Percentiles rank a stretch among this genome's conserved stretches.
These are phyloP conservation scores for Peucedramus taeniatus DNA, from an alignment of 2,113 vertebrate genomes.

Conservation along the genomic window DNA sequence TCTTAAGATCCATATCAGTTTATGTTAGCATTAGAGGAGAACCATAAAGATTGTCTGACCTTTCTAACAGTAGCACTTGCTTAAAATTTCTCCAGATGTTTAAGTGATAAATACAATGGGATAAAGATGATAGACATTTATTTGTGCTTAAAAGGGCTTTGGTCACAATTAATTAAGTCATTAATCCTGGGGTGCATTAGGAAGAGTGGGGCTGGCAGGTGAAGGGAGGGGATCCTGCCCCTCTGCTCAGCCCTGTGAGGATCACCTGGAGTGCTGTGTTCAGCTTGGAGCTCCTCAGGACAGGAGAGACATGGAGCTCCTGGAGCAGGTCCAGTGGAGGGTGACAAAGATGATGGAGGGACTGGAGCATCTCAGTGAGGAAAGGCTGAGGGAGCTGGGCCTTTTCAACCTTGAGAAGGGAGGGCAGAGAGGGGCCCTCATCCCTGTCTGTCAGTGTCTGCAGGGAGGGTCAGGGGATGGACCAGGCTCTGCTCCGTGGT, in stretches of 20 bases:
- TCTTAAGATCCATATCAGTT: slow-evolving; percentile 4
- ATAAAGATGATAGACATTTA: not conserved
- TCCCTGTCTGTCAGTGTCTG: not conserved
- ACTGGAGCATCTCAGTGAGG: not conserved
- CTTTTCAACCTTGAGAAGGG: not conserved
- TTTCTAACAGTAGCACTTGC: not conserved
- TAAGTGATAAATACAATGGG: not conserved
- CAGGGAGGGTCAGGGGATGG: not conserved
- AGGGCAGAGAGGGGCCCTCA: not conserved
- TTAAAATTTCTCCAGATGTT: not conserved
- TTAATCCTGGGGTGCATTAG: not conserved
- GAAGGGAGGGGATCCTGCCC: not conserved
- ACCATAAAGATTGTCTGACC: slow-evolving; percentile 7
- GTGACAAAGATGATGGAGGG: not conserved
- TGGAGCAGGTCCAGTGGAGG: rapidly evolving
- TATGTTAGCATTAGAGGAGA: not conserved
- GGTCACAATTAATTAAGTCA: not conserved
- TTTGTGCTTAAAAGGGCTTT: not conserved
- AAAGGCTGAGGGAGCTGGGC: not conserved
- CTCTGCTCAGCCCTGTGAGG: not conserved
- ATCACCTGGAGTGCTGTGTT: not conserved
- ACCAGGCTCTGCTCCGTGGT: not conserved
- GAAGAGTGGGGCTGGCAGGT: rapidly evolving
- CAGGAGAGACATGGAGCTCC: not conserved
- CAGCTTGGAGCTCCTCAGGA: not conserved